phyloP scores from a whole-genome alignment of 2,888 invertebrate species.

The Rotaria socialis region DNA sequence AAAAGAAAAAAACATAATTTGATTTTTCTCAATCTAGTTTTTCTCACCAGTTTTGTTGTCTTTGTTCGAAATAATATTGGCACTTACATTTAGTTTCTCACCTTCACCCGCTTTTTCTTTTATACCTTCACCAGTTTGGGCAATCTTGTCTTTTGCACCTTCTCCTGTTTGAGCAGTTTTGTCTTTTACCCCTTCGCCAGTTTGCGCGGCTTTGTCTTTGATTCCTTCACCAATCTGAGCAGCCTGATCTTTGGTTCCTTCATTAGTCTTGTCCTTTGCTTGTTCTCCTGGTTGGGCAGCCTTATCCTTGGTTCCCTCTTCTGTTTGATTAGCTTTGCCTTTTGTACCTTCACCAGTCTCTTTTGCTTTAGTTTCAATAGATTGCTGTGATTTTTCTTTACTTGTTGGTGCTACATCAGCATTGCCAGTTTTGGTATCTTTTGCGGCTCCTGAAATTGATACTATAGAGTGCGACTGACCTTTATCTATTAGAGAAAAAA shows the following conservation, averaged over 20 bases:
- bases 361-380: background rate
- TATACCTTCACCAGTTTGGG: background rate
- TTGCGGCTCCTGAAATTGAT: background rate
- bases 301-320: background rate
- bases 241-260: background rate
- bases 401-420: background rate
- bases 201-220: background rate
- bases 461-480: background rate
- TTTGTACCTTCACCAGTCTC: background rate
- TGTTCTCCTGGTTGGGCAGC: background rate
- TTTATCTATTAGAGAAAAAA: background rate
- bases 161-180: background rate
- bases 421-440: background rate
- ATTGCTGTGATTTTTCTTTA: background rate
- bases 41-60: background rate
- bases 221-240: background rate
- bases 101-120: background rate
- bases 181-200: background rate
- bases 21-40: background rate
- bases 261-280: background rate
- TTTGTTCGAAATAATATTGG: too few relatives aligned
- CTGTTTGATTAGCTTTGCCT: background rate
- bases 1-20: background rate
- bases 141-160: background rate
- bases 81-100: background rate